Percentiles rank a stretch among this genome's conserved stretches.
Conservation (phyloP, 2,888 invertebrate species). For the Dynastes grantii region DNA sequence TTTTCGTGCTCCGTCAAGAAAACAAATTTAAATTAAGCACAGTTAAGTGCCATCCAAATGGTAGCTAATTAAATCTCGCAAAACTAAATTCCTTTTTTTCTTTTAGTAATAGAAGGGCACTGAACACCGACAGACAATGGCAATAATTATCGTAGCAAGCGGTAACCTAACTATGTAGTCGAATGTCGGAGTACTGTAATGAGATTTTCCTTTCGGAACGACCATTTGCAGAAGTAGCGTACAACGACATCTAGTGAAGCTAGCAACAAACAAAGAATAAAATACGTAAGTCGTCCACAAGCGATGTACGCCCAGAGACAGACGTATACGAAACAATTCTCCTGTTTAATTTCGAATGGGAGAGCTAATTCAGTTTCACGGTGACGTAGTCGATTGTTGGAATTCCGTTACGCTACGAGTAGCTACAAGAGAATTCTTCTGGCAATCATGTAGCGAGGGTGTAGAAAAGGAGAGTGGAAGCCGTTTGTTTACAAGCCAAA, state of each 20-base stretch:
- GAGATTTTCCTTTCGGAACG: constrained; percentile 12
- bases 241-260: neutral
- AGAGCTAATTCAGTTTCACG: constrained; percentile 36
- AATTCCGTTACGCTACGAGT: constrained; percentile 33
- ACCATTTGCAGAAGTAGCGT: neutral
- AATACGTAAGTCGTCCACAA: constrained; percentile 2
- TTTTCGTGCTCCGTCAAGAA: too few species aligned
- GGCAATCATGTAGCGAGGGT: neutral
- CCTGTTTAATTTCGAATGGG: constrained; percentile 34
- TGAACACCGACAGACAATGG: neutral
- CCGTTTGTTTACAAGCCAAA: constrained; percentile 12
- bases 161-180: neutral
- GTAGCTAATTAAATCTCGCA: neutral
- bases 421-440: neutral
- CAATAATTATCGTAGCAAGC: constrained; percentile 7
- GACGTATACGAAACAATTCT: constrained; percentile 28
- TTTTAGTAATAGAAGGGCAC: neutral
- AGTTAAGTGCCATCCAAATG: neutral
- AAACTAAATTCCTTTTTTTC: neutral
- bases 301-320: neutral
- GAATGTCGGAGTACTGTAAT: neutral
- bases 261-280: constrained; percentile 23
- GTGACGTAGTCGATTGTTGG: constrained; percentile 31
- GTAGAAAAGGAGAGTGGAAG: constrained; percentile 11
- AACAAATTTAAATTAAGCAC: too few species aligned